Conservation (phyloP, 2,888 invertebrate genomes). For the Hypsopygia costalis region DNA sequence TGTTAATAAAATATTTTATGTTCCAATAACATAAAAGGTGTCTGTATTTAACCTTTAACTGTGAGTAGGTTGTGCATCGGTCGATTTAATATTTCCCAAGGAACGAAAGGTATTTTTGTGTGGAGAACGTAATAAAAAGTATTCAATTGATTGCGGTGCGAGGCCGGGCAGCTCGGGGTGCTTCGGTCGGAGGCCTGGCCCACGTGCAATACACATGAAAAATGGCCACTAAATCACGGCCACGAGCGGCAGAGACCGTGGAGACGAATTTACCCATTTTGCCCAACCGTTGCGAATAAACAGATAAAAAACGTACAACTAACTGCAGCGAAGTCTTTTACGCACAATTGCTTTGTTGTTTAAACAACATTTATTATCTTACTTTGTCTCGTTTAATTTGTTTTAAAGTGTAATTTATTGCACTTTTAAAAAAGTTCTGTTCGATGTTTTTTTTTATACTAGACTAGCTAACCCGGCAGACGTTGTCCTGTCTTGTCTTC, state of each 20-base stretch:
- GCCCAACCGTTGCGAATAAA: constrained; percentile 27
- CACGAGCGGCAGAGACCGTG: constrained; percentile 24
- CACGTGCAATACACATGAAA: constrained; percentile 56
- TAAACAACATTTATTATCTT: neutral
- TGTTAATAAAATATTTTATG: constrained; percentile 4
- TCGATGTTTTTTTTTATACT: no score
- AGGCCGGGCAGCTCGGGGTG: constrained; percentile 28
- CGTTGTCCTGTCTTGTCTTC: no score
- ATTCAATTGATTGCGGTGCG: constrained; percentile 53
- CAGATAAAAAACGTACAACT: constrained; percentile 25
- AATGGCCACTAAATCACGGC: constrained; percentile 57
- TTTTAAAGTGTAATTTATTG: neutral
- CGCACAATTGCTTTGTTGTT: constrained; percentile 12
- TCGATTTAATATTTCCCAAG: constrained; percentile 15
- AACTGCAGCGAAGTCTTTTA: constrained; percentile 16
- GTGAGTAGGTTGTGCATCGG: neutral
- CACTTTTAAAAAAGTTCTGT: neutral
- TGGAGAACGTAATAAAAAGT: constrained; percentile 44
- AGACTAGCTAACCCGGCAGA: no score
- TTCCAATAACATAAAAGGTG: constrained; percentile 5
- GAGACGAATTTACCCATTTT: constrained; percentile 44
- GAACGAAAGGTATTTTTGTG: constrained; percentile 27
- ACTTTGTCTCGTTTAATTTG: neutral
- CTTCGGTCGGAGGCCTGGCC: constrained; percentile 24
- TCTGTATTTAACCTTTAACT: constrained; percentile 3